These are phyloP conservation scores for Thaumatotibia leucotreta DNA, from an alignment of 1,140 invertebrate species.

Conservation along the genomic window DNA sequence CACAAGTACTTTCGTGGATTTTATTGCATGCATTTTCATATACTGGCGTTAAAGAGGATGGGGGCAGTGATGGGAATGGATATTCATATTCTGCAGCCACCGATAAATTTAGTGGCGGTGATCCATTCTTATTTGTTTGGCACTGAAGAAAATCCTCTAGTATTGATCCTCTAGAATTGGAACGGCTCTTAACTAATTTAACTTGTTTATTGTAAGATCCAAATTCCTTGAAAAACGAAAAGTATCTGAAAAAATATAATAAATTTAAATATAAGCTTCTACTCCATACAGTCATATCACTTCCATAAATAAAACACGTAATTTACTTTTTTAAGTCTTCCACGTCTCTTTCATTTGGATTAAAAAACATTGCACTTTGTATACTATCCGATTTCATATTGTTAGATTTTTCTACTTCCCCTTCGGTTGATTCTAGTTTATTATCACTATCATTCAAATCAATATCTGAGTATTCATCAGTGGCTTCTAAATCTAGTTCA, in stretches of 20 bases:
- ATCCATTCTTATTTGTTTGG: constrained; percentile 34
- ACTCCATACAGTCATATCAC: neutral
- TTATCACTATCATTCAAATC: constrained; percentile 55
- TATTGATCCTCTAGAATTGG: constrained; percentile 65
- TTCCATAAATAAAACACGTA: neutral
- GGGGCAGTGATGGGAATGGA: neutral
- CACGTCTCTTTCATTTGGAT: constrained; percentile 69
- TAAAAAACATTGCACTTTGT: constrained; percentile 59
- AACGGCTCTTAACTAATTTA: constrained; percentile 62
- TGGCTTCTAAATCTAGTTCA: constrained; percentile 50
- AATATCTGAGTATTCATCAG: constrained; percentile 53
- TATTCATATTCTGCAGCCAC: constrained; percentile 49
- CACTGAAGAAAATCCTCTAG: constrained; percentile 54
- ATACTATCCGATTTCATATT: constrained; percentile 50
- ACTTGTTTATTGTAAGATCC: constrained; percentile 73
- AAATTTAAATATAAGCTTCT: neutral
- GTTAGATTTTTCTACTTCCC: constrained; percentile 39
- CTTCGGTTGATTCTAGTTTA: constrained; percentile 37
- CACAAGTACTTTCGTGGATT: constrained; percentile 59
- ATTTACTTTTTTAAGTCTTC: constrained; percentile 75
- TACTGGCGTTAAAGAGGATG: constrained; percentile 31
- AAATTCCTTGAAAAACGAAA: constrained; percentile 77
- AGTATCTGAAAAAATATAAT: constrained; percentile 68
- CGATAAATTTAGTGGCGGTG: constrained; percentile 46
- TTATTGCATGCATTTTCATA: constrained; percentile 47